Base-by-base conservation (phyloP, 2,113 vertebrate genomes). In the Perca fluviatilis region DNA sequence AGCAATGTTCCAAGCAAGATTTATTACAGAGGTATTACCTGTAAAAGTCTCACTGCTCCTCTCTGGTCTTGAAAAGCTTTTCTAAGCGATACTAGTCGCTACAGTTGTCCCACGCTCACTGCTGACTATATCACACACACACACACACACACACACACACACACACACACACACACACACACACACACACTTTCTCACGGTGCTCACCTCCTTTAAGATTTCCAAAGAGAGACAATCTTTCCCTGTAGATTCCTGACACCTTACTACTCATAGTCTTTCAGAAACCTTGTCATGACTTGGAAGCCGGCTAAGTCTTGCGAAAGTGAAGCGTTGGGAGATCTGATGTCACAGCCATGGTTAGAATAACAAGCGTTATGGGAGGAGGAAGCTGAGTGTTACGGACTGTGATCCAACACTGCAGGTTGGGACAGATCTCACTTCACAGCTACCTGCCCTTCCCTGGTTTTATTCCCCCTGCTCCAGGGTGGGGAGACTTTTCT, bases 381-480 rank as follows among this genome's bases (percentile, higher is more conserved):
- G 89, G 91, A 91, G 87, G 84, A 93, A 90, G 76, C 77, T 86
- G 86, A 91, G 74, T 72, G 73, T 89, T 86, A 89, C 62, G 64
- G 65, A 92, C 81, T 87, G 54, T 90, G 87, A 94, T 93, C 81
- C 82, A 88, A 88, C 73, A 90, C 16, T 92, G 91, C 95, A 96
- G 88, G 95, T 95, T 90, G 77, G 85, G 91, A 90, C 95, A 96
- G 88, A 95, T 94, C 93, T 62, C 66, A 43, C 88, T 68, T 89
- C 91, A 94, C 93, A 94, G 90, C 91, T 93, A 88, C 89, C 73
- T 89, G 89, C 90, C 88, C 91, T 87, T 87, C 91, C 91, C 88
- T 89, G 78, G 69, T 82, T 91, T 92, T 83, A 82, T 83, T 79
- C 65, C 58, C 87, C 77, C 67, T 75, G 72, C 89, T 90, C 54